These are phyloP conservation scores for Hirtodrosophila cameraria DNA, from an alignment of 2,888 invertebrate genomes.

Conservation along the genomic window DNA sequence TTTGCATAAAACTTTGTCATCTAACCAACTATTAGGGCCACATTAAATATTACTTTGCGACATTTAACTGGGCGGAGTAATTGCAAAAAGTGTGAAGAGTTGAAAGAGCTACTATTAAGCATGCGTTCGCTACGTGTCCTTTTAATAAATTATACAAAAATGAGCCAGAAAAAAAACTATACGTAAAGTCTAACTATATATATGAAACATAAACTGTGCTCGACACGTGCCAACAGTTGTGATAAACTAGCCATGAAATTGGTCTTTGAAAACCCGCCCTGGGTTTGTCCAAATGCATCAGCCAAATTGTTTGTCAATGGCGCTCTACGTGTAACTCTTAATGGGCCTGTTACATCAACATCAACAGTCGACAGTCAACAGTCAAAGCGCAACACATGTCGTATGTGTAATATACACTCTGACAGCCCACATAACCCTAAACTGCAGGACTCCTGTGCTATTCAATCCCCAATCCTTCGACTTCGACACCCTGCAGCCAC, in stretches of 20 bases:
- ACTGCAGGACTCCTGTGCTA: constrained; percentile 1
- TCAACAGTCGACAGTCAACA: constrained; percentile 24
- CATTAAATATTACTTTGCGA: constrained; percentile 55
- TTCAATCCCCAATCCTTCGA: neutral
- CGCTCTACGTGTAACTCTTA: constrained; percentile 30
- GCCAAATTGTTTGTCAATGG: constrained; percentile 67
- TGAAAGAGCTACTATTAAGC: constrained; percentile 31
- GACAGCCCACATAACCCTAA: constrained; percentile 3
- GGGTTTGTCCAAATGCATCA: constrained; percentile 56
- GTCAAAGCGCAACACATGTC: constrained; percentile 65
- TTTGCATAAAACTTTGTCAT: constrained; percentile 36
- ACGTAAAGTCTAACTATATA: neutral
- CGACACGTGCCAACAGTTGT: constrained; percentile 45
- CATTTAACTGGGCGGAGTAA: constrained; percentile 70
- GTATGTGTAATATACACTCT: constrained; percentile 67
- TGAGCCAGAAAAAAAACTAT: constrained; percentile 50
- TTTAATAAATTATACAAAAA: constrained; percentile 75
- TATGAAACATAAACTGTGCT: constrained; percentile 1
- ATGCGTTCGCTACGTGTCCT: constrained; percentile 53
- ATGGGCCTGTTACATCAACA: constrained; percentile 41
- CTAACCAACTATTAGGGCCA: constrained; percentile 53
- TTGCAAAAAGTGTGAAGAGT: constrained; percentile 44
- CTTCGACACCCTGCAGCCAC: constrained; percentile 6
- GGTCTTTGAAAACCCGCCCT: constrained; percentile 15
- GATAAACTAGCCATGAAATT: constrained; percentile 38